Evolutionary conservation across 1,140 invertebrate genomes (phyloP).

Genomic region (Dendroctonus ponderosae): DNA sequence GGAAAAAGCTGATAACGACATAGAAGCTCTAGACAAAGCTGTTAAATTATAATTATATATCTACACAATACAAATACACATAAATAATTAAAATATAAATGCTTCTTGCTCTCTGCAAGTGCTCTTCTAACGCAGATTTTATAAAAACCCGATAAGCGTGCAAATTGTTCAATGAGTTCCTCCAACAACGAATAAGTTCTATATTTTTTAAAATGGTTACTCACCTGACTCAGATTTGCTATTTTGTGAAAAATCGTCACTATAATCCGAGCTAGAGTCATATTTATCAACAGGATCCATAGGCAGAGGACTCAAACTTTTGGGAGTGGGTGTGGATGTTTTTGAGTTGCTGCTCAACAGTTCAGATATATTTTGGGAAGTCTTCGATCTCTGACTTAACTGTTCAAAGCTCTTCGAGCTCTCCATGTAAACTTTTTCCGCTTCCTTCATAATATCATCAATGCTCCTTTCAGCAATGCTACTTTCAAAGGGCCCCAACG

Average conservation of each 20-base stretch:
- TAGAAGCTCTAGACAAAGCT: no score
- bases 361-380: slow-evolving; percentile 46
- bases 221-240: slow-evolving; percentile 36
- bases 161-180: no score
- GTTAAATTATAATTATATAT: no score
- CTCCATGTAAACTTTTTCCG: slow-evolving; percentile 48
- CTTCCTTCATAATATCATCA: slow-evolving; percentile 49
- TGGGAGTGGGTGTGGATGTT: slow-evolving; percentile 47
- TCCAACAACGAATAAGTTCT: no score
- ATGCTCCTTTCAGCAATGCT: slow-evolving; percentile 43
- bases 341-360: slow-evolving; percentile 38
- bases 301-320: slow-evolving; percentile 46
- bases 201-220: not conserved
- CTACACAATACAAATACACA: no score
- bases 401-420: slow-evolving; percentile 52
- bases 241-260: slow-evolving; percentile 44
- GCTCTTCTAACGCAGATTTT: not conserved
- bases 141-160: no score
- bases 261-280: slow-evolving; percentile 42
- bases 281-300: slow-evolving; percentile 35
- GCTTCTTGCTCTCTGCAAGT: no score
- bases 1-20: no score
- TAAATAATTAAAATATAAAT: no score
- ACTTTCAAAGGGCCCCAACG: slow-evolving; percentile 45
- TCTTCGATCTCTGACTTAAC: slow-evolving; percentile 46